A percentile compares a stretch with the other conserved stretches of the same genome.
phyloP scores from a whole-genome alignment of 2,113 vertebrate species.

The Perca fluviatilis region DNA sequence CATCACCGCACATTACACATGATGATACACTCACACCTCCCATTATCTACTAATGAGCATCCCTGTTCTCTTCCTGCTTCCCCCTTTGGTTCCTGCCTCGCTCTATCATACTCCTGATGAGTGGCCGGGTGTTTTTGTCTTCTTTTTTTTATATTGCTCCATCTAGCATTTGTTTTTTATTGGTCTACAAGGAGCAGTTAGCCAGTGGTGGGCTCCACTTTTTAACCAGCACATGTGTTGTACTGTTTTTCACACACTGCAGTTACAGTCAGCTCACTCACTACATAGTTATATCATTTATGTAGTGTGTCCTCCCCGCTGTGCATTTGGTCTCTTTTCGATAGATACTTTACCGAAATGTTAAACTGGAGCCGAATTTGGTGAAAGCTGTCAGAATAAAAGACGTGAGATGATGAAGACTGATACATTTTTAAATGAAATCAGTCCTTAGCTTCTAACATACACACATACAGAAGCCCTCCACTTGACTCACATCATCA shows the following conservation, averaged over 20 bases:
- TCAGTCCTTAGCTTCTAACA: too few relatives aligned
- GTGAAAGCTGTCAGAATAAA: slow-evolving; percentile 2
- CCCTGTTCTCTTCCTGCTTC: slow-evolving; percentile 51
- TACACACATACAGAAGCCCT: background rate
- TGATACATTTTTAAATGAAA: background rate
- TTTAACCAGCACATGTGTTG: slow-evolving; percentile 76
- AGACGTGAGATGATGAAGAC: background rate
- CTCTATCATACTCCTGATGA: slow-evolving; percentile 55
- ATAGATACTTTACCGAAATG: slow-evolving; percentile 2
- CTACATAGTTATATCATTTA: slow-evolving; percentile 60
- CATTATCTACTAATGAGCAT: slow-evolving; percentile 76
- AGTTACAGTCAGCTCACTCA: slow-evolving; percentile 67
- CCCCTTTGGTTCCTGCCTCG: slow-evolving; percentile 15
- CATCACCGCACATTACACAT: slow-evolving; percentile 63
- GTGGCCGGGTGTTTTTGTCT: slow-evolving; percentile 33
- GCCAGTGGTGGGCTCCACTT: slow-evolving; percentile 72
- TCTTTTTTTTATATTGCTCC: slow-evolving; percentile 70
- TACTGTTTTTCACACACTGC: slow-evolving; percentile 64
- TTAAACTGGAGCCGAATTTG: background rate
- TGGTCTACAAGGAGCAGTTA: slow-evolving; percentile 81
- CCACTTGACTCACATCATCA: slow-evolving; percentile 26
- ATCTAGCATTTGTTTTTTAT: slow-evolving; percentile 84
- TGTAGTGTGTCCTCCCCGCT: slow-evolving; percentile 39
- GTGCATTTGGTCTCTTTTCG: slow-evolving; percentile 35
- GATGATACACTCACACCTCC: slow-evolving; percentile 66